Evolutionary conservation across 2,113 vertebrate genomes (phyloP), one percentile per base, ranked within the genome.

Genomic region (Cettia cetti): DNA sequence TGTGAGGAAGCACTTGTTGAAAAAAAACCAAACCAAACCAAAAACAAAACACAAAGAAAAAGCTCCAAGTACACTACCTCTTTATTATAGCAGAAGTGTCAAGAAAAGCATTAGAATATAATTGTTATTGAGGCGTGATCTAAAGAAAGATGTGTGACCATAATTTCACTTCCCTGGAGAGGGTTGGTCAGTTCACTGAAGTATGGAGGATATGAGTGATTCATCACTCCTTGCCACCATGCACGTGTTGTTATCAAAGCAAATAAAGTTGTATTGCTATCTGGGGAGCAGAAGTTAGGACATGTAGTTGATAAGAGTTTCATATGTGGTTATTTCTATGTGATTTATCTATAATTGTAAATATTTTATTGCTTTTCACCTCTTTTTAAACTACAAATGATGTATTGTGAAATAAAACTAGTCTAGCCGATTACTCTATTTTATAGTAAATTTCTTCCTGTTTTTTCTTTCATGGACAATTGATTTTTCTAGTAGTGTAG

Each of bases 181-280:
- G 66, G 61, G 54, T 68, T 92, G 91, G 94, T 92, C 90, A 92
- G 91, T 90, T 94, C 71, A 88, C 64, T 89, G 90, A 95, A 95
- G 93, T 86, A 86, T 87, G 83, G 84, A 82, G 54, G 77, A 64
- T 89, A 80, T 80, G 71, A 89, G 86, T 82, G 95, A 96, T 97
- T 94, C 77, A 96, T 97, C 95, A 94, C 90, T 94, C 72, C 78
- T 88, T 93, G 77, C 89, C 65, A 82, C 76, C 40, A 14, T 78
- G 64, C 86, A 89, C 74, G 31, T 95, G 68, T 75, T 92, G 81
- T 88, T 93, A 91, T 97, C 95, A 98, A 97, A 97, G 97, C 96
- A 98, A 97, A 98, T 98, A 98, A 98, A 98, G 97, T 98, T 96
- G 96, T 82, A 96, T 96, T 94, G 65, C 94, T 96, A 52, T 97